A percentile compares a stretch with the other conserved stretches of the same genome.
phyloP scores from a whole-genome alignment of 2,888 invertebrate species.

The Leucophenga maculata region DNA sequence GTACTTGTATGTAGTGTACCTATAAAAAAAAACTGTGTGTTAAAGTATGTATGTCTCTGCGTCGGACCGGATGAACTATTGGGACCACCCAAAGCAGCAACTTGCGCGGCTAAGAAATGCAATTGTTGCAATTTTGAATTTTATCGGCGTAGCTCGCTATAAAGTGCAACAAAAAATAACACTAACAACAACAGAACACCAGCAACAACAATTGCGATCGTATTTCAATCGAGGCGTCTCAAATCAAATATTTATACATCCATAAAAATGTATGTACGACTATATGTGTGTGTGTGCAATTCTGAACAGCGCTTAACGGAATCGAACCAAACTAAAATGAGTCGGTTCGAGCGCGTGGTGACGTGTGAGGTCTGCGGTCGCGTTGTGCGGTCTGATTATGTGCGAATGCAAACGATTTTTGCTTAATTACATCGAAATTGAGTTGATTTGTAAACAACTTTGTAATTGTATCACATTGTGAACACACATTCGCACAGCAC shows the following conservation, averaged over 20 bases:
- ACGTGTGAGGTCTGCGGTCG: slow-evolving; percentile 17
- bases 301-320: slow-evolving; percentile 6
- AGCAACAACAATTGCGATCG: slow-evolving; percentile 49
- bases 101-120: background rate
- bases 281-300: slow-evolving; percentile 29
- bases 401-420: slow-evolving; percentile 10
- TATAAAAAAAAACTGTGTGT: too few species aligned
- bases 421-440: slow-evolving; percentile 37
- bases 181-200: slow-evolving; percentile 37
- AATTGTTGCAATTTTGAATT: slow-evolving; percentile 34
- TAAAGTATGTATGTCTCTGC: background rate
- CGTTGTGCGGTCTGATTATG: slow-evolving; percentile 13
- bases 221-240: slow-evolving; percentile 51
- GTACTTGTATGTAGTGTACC: too few species aligned
- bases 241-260: slow-evolving; percentile 25
- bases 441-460: slow-evolving; percentile 52
- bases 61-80: slow-evolving; percentile 6
- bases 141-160: slow-evolving; percentile 29
- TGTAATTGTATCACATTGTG: slow-evolving; percentile 41
- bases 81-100: slow-evolving; percentile 19
- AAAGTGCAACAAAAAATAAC: slow-evolving; percentile 36
- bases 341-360: background rate
- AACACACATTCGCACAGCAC: slow-evolving; percentile 1
- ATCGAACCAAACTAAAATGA: background rate
- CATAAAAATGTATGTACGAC: slow-evolving; percentile 43